Base-by-base conservation (phyloP, 2,113 vertebrate genomes). In the Gnathonemus echidnorhynchus region DNA sequence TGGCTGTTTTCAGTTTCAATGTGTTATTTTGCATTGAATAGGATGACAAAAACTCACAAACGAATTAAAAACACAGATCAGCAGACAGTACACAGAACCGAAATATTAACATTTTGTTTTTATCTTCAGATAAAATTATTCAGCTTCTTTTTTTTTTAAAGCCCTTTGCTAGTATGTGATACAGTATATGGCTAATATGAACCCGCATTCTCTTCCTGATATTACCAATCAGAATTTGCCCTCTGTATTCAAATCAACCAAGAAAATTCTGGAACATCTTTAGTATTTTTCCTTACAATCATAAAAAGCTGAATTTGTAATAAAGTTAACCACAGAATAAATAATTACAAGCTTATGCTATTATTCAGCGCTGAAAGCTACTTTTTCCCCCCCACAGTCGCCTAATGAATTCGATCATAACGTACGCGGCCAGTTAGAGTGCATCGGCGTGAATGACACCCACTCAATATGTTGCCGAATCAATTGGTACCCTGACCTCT, bases 381-480 rank as follows among this genome's bases (percentile, higher is more conserved):
- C 74, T 80, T 10, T 88, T 1, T 0, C 3, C 2, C 8, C 24
- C n/a, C 19, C 10, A n/a, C 46, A 58, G 15, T 49, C 7, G 46
- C n/a, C 89, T 87, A 58, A 86, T 62, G 42, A 90, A 90, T 58
- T 74, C 58, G 77, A 85, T 89, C 50, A 86, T 77, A 35, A 62
- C 15, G 10, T n/a, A 19, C 15, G 31, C 1, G 21, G 46, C 45
- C 48, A 56, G 74, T 53, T 53, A 42, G 52, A 58, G 42, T 5
- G n/a, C 50, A 9, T 80, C 2, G 58, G 74, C 35, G 19, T 85
- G n/a, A 89, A 85, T 56, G 48, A 84, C 42, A 85, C 50, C 35
- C 31, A 56, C 52, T 85, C 66, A 5, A 89, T 24, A 85, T 3
- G 8, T 17, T 58, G n/a, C 52, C 4, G 15, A 27, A 35, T 89